Percentiles rank a stretch among this genome's conserved stretches.
These are phyloP conservation scores for Eristalinus sepulchralis DNA, from an alignment of 2,888 invertebrate species.

Conservation along the genomic window DNA sequence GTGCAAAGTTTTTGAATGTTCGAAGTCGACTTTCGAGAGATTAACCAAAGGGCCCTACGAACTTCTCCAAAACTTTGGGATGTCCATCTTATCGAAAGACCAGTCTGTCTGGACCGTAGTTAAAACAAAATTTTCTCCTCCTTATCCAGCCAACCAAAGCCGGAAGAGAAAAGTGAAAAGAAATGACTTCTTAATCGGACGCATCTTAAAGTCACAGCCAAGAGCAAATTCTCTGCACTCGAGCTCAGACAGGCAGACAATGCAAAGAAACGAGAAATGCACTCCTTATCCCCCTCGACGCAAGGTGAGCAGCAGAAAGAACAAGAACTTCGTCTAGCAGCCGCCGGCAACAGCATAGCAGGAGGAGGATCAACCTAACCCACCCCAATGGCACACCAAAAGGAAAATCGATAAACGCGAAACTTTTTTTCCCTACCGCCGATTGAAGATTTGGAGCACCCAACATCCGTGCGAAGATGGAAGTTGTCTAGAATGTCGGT, in stretches of 20 bases:
- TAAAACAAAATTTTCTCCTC: background rate
- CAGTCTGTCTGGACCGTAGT: conserved; percentile 26
- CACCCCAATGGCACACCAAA: conserved; percentile 45
- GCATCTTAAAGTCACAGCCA: conserved; percentile 42
- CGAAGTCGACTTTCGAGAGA: background rate
- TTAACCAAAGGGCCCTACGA: background rate
- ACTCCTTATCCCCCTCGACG: background rate
- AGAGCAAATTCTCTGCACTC: background rate
- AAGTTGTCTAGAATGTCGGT: conserved; percentile 27
- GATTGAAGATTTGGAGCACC: background rate
- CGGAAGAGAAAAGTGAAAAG: conserved; percentile 35
- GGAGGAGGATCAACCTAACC: background rate
- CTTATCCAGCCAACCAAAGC: background rate
- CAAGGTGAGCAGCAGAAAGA: background rate
- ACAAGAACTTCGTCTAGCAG: conserved; percentile 13
- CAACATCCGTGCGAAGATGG: background rate
- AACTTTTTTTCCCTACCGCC: conserved; percentile 18
- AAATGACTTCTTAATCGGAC: conserved; percentile 51
- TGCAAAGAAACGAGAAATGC: conserved; percentile 30
- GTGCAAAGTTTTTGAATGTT: too few relatives aligned
- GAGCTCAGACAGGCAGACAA: conserved; percentile 10
- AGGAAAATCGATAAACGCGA: conserved; percentile 61
- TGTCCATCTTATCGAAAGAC: background rate
- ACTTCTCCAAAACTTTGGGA: background rate
- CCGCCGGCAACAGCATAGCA: conserved; percentile 9